phyloP scores from a whole-genome alignment of 35 echinoderm and acorn worm species.

The Holothuria glaberrima region DNA sequence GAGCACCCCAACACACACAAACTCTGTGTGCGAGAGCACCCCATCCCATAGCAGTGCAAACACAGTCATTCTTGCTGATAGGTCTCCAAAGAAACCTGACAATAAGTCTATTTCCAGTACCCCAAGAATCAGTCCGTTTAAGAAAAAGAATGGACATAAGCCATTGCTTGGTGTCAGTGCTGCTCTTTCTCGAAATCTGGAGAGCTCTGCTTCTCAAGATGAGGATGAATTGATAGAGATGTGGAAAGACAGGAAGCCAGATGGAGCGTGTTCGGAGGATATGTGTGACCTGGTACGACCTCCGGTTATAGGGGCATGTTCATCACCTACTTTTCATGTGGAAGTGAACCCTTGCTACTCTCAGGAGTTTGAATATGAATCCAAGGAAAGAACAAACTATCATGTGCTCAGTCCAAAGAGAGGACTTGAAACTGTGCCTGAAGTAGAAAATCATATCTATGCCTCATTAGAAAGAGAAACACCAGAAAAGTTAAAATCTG shows the following conservation, averaged over 20 bases:
- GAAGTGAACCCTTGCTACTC: constrained; percentile 93
- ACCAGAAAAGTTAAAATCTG: constrained; percentile 2
- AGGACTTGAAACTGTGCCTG: constrained; percentile 41
- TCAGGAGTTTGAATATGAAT: constrained; percentile 89
- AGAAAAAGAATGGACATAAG: constrained; percentile 48
- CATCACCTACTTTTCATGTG: constrained; percentile 94
- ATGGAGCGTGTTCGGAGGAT: constrained; percentile 87
- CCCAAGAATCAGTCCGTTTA: constrained; percentile 14
- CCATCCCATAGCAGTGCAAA: constrained; percentile 49
- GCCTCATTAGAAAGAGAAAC: constrained; percentile 30
- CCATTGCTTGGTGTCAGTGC: constrained; percentile 47
- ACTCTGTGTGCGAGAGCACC: constrained; percentile 46
- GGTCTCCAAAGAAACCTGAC: constrained; percentile 25
- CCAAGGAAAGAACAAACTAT: constrained; percentile 16
- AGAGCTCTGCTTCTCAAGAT: constrained; percentile 24
- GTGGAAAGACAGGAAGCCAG: constrained; percentile 82
- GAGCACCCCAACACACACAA: constrained; percentile 28
- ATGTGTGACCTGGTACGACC: constrained; percentile 76
- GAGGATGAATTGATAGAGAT: constrained; percentile 55
- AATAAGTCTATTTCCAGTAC: constrained; percentile 20
- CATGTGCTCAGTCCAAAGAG: constrained; percentile 33
- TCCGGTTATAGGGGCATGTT: constrained; percentile 92
- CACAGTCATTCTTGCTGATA: constrained; percentile 32
- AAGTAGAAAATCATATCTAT: constrained; percentile 63
- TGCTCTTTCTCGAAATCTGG: constrained; percentile 27